Base-by-base conservation (phyloP, 1,140 invertebrate species). In the Drosophila chauvacae region DNA sequence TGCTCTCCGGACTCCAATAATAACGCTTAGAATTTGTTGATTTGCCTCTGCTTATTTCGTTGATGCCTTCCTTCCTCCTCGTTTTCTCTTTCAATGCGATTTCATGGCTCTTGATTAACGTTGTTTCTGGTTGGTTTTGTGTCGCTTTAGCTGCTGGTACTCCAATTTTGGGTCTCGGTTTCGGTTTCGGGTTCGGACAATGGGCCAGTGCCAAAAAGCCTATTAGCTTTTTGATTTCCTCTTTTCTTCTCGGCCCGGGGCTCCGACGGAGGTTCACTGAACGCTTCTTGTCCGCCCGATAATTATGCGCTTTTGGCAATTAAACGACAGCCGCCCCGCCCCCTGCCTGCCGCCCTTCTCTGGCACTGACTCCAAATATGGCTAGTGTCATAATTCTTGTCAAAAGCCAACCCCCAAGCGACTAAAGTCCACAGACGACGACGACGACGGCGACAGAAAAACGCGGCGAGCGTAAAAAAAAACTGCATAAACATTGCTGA, bases 401-500 rank as follows among this genome's bases (percentile, higher is more conserved):
- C 85, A 90, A 87, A 77, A 84, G 81, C 75, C 72, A 81, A 62
- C 74, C 85, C 85, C 86, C 85, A 90, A 82, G 86, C 85, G 85
- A 65, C 84, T 64, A 48, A 79, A 47, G 55, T 73, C 70, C 68
- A 28, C 68, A 39, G 70, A 72, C 70, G 59, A 62, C 74, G 45
- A 37, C 44, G 20, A 23, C 45, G 30, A 44, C 7, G 64, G 47
- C 35, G 33, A 41, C 14, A 59, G 44, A 41, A 61, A 50, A 64
- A 64, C 57, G 42, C 33, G 57, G 30, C 35, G 35, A 57, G 42
- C 11, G 56, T n/a, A 57, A 85, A 47, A 85, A 28, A 87, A 83
- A 90, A 90, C 80, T 91, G 86, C 86, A 90, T 91, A 91, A 90
- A 91, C 87, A 85, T 90, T 91, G 79, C 86, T 90, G 90, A 91